Base-by-base conservation (phyloP, 1,140 invertebrate genomes). In the Cotesia glomerata region DNA sequence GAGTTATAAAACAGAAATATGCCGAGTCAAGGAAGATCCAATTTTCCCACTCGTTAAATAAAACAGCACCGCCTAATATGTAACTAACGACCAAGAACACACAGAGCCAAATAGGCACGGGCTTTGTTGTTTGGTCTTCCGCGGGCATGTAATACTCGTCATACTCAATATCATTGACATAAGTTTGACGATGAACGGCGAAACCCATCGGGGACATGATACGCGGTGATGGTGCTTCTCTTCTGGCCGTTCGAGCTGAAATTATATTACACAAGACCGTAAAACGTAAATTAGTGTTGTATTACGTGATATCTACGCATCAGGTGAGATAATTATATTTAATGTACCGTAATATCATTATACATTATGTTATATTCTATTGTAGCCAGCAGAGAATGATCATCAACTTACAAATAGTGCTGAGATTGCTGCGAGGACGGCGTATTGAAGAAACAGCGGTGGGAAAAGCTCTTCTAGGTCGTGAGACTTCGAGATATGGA, bases 1-100 rank as follows among this genome's bases (percentile, higher is more conserved):
- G 88, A 0, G 96, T 98, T 72, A 98, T 97, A 85, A 98, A 98
- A 84, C 96, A 98, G 85, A 98, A 98, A 84, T 98, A 98, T 0
- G 95, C 95, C 0, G 95, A 94, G 81, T 98, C 95, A 66, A 97
- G 88, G 78, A 95, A 95, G 0, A 89, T 89, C 97, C 97, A 98
- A 49, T 91, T 88, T 86, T 98, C 96, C 95, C 95, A 93, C 65
- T 90, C 88, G 59, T 90, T 91, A 85, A 98, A 97, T 0, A 97
- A 89, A 71, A 91, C 94, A 0, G 95, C 95, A 2, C 96, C 95
- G 0, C 92, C 94, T 56, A 96, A 89, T 75, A 97, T 97, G 82
- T 97, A 97, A 49, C 93, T 93, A 11, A 96, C 90, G 3, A 97
- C 96, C 0, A 97, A 89, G 76, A 95, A 92, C 49, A 97, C 92